These are phyloP conservation scores for Leptocoma aspasia DNA, from an alignment of 2,113 vertebrate species.

Conservation along the genomic window DNA sequence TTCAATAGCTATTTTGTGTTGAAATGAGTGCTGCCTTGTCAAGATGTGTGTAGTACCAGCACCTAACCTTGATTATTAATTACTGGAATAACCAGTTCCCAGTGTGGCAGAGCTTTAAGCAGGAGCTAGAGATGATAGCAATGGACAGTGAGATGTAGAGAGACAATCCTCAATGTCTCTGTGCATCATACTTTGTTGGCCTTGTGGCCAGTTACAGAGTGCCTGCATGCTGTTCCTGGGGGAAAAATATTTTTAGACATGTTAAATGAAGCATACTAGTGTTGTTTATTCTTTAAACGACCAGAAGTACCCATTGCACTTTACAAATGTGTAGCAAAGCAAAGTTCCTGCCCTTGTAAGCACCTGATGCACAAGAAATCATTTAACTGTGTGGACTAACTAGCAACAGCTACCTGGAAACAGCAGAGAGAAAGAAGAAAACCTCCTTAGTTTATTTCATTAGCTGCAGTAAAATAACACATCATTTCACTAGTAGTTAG, in stretches of 20 bases:
- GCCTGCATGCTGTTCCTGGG: background rate
- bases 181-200: background rate
- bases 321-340: background rate
- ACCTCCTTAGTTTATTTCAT: background rate
- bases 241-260: constrained; percentile 49
- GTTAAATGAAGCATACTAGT: constrained; percentile 33
- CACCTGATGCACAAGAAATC: background rate
- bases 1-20: background rate
- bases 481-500: background rate
- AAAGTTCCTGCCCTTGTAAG: background rate
- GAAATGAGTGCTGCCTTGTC: background rate
- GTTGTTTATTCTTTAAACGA: constrained; percentile 37
- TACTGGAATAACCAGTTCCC: background rate
- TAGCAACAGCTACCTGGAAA: background rate
- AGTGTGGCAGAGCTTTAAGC: background rate
- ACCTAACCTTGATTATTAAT: background rate
- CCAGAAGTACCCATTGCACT: background rate
- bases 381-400: background rate
- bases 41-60: background rate
- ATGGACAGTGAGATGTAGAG: background rate
- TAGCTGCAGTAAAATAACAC: background rate
- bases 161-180: background rate
- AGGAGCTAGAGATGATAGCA: background rate
- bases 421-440: background rate
- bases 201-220: background rate